A percentile compares a stretch with the other conserved stretches of the same genome.
These are phyloP conservation scores for Genyomyrus donnyi DNA, from an alignment of 2,113 vertebrate species.

Conservation along the genomic window DNA sequence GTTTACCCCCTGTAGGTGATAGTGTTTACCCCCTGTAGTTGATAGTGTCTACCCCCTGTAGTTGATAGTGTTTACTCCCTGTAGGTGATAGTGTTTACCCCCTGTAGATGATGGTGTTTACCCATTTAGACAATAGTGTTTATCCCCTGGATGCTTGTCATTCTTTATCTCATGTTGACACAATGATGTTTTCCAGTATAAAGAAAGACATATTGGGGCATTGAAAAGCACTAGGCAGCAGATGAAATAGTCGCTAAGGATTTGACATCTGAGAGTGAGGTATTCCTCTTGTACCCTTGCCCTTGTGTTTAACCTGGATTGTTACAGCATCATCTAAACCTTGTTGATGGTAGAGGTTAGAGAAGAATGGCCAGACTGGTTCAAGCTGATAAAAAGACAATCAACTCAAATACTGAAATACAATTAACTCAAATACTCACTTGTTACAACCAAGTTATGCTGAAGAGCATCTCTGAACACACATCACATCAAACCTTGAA, in stretches of 20 bases:
- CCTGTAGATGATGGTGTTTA: neutral
- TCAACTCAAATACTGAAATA: neutral
- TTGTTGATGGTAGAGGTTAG: neutral
- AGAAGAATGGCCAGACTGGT: neutral
- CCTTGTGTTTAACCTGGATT: neutral
- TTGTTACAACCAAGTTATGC: neutral
- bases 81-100: neutral
- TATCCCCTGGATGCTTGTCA: neutral
- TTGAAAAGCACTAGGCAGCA: neutral
- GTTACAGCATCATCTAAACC: neutral
- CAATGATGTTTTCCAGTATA: neutral
- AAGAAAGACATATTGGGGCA: neutral
- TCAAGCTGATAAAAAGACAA: neutral
- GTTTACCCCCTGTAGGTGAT: neutral
- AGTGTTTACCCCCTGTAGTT: neutral
- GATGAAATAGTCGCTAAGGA: neutral
- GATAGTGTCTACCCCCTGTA: neutral
- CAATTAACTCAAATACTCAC: neutral
- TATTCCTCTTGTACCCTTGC: neutral
- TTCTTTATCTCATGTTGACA: neutral
- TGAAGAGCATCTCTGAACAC: neutral
- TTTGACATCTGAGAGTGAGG: neutral
- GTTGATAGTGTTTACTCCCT: neutral
- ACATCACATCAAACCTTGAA: neutral
- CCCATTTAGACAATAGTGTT: neutral